Evolutionary conservation across 1,140 invertebrate genomes (phyloP).

Genomic region (Pseudomyrmex cubaensis): DNA sequence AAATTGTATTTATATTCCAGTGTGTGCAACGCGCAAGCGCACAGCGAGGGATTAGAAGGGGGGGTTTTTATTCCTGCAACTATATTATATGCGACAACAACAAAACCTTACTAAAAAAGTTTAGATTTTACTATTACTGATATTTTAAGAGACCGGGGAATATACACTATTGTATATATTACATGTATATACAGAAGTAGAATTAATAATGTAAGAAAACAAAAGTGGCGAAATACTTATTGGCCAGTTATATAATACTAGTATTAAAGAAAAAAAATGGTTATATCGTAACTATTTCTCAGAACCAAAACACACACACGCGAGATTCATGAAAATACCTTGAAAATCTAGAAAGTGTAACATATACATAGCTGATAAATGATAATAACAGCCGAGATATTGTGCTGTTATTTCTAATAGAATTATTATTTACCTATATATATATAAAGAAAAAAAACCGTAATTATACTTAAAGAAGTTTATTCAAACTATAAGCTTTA

Average conservation of each 20-base stretch:
- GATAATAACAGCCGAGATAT: conserved; percentile 62
- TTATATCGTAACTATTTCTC: conserved; percentile 79
- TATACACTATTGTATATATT: conserved; percentile 76
- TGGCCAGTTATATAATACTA: conserved; percentile 79
- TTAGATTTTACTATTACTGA: conserved; percentile 79
- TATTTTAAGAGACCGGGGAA: conserved; percentile 65
- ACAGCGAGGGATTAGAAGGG: conserved; percentile 75
- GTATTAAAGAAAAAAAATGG: conserved; percentile 58
- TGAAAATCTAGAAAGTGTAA: conserved; percentile 70
- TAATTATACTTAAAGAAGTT: conserved; percentile 76
- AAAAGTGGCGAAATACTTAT: conserved; percentile 80
- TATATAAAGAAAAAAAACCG: conserved; percentile 62
- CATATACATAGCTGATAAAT: conserved; percentile 66
- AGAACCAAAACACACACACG: conserved; percentile 79
- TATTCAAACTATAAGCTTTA: conserved; percentile 79
- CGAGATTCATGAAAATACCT: conserved; percentile 72
- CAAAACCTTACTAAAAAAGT: conserved; percentile 70
- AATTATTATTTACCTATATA: conserved; percentile 76
- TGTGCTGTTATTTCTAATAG: conserved; percentile 74
- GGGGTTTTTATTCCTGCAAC: conserved; percentile 81
- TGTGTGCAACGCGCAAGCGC: conserved; percentile 69
- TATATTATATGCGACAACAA: conserved; percentile 53
- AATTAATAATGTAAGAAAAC: conserved; percentile 79
- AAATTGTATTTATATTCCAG: conserved; percentile 80
- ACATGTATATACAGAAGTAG: conserved; percentile 79